Percentiles rank a stretch among this genome's conserved stretches.
These are phyloP conservation scores for Chionoecetes opilio DNA, from an alignment of 1,140 invertebrate species.

Conservation along the genomic window DNA sequence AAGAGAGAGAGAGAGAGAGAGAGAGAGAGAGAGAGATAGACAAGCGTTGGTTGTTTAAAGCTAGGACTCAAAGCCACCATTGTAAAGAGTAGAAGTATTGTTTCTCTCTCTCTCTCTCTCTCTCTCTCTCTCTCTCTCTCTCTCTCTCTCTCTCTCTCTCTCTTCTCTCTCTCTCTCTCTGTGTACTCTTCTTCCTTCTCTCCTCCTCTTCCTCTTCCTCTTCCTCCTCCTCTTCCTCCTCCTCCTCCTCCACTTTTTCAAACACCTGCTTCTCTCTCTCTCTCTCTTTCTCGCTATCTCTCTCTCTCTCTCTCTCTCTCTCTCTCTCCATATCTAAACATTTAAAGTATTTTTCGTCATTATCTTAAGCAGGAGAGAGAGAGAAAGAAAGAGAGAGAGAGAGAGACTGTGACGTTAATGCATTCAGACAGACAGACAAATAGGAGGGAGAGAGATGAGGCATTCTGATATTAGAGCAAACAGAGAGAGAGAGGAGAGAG, in stretches of 20 bases:
- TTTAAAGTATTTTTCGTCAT: no score
- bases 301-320: background rate
- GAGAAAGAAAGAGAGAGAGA: background rate
- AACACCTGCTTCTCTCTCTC: constrained; percentile 29
- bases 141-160: background rate
- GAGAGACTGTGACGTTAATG: background rate
- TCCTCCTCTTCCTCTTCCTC: background rate
- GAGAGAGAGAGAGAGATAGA: no score
- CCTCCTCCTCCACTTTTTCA: constrained; percentile 4
- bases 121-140: background rate
- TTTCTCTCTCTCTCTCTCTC: no score
- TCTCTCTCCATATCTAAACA: background rate
- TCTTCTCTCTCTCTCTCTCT: background rate
- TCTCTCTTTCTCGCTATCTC: constrained; percentile 32
- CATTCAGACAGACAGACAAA: background rate
- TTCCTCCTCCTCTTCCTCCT: constrained; percentile 6
- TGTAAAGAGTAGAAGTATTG: no score
- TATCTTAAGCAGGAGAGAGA: background rate
- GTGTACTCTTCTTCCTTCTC: background rate
- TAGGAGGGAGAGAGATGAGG: background rate
- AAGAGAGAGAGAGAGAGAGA: no score
- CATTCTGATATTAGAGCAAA: no score
- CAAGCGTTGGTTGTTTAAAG: background rate
- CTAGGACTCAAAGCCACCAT: no score
- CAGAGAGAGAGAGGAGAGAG: background rate